Percentiles rank a stretch among this genome's conserved stretches.
phyloP scores from a whole-genome alignment of 2,113 vertebrate genomes.

The Pterocles burchelli region DNA sequence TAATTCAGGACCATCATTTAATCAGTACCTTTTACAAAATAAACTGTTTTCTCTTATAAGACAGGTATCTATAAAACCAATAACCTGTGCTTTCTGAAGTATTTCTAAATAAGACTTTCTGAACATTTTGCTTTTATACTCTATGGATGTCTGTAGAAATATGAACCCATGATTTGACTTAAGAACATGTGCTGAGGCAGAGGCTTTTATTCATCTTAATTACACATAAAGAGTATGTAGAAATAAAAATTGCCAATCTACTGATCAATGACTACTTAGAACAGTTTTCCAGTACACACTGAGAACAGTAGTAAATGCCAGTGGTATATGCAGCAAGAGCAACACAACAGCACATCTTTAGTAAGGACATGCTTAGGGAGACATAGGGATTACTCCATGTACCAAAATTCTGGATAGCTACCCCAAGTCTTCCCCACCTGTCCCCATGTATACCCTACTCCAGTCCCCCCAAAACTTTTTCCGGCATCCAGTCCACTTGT shows the following conservation, averaged over 20 bases:
- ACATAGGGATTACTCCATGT: background rate
- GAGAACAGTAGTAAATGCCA: background rate
- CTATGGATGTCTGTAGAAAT: background rate
- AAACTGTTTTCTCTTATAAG: background rate
- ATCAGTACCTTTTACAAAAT: background rate
- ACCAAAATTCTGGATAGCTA: background rate
- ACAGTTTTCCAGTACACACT: background rate
- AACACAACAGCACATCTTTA: background rate
- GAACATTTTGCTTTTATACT: background rate
- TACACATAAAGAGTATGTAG: background rate
- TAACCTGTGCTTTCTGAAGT: background rate
- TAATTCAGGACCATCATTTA: background rate
- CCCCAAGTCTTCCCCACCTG: background rate
- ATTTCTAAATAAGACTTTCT: background rate
- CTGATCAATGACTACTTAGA: background rate
- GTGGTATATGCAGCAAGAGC: background rate
- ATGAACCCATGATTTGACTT: background rate
- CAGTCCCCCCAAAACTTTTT: background rate
- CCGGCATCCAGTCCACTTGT: background rate
- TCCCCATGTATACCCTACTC: background rate
- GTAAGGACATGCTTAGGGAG: background rate
- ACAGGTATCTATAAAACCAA: background rate
- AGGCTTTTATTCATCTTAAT: background rate
- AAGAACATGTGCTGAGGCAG: background rate
- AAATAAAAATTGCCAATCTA: background rate